phyloP scores from a whole-genome alignment of 2,888 invertebrate species.

The Acleris laterana region DNA sequence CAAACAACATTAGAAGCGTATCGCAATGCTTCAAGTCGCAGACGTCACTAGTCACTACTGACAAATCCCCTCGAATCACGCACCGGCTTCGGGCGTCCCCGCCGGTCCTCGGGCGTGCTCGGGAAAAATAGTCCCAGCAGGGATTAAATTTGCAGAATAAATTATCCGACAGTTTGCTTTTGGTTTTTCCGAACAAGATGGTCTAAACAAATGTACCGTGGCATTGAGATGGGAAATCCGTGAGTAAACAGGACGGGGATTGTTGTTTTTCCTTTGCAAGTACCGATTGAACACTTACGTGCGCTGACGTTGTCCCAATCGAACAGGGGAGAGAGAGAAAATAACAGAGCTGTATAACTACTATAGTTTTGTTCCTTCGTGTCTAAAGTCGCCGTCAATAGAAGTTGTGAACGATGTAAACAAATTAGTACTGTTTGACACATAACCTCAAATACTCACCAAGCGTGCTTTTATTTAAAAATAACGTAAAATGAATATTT shows the following conservation, averaged over 20 bases:
- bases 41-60: slow-evolving; percentile 25
- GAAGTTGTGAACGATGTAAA: too few species aligned
- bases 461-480: too few species aligned
- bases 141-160: slow-evolving; percentile 58
- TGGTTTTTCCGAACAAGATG: slow-evolving; percentile 50
- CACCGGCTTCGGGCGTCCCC: slow-evolving; percentile 8
- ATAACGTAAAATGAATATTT: too few species aligned
- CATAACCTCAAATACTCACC: too few species aligned
- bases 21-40: slow-evolving; percentile 22
- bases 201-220: slow-evolving; percentile 46
- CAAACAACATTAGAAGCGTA: slow-evolving; percentile 27
- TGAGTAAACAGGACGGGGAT: slow-evolving; percentile 9
- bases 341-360: too few species aligned
- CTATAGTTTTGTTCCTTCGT: too few species aligned
- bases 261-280: slow-evolving; percentile 19
- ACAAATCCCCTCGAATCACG: slow-evolving; percentile 24
- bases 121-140: slow-evolving; percentile 55
- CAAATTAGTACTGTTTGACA: too few species aligned
- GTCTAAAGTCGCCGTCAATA: too few species aligned
- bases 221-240: slow-evolving; percentile 16
- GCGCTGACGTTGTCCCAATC: slow-evolving; percentile 4
- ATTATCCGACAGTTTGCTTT: slow-evolving; percentile 52
- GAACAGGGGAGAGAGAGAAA: neutral
- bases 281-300: slow-evolving; percentile 15
- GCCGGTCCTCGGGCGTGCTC: slow-evolving; percentile 39